A percentile compares a stretch with the other conserved stretches of the same genome.
Evolutionary conservation across 2,797 vertebrate species (phyloP).

Genomic region (Huso huso): DNA sequence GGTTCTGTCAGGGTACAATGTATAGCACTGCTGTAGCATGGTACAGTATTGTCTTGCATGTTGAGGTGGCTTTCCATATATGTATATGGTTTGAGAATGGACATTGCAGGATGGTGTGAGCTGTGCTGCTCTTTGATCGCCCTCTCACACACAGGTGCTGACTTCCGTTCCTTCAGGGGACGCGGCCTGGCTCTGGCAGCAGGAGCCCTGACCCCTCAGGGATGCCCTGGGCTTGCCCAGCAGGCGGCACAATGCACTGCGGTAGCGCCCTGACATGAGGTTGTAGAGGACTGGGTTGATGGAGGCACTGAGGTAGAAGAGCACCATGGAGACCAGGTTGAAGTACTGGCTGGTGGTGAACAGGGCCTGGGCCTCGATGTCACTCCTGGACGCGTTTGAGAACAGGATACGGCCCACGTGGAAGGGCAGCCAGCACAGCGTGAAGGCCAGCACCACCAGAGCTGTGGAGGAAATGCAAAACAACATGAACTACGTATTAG

Average conservation of each 20-base stretch:
- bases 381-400: slow-evolving; percentile 22
- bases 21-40: too few species aligned
- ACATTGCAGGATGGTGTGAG: background rate
- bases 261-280: slow-evolving; percentile 60
- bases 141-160: slow-evolving; percentile 22
- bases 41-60: too few species aligned
- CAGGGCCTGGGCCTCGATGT: slow-evolving; percentile 15
- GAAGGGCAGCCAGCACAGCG: slow-evolving; percentile 71
- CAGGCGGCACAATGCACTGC: slow-evolving; percentile 49
- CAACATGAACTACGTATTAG: background rate
- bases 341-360: slow-evolving; percentile 66
- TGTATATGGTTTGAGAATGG: background rate
- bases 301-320: slow-evolving; percentile 68
- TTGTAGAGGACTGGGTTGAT: slow-evolving; percentile 69
- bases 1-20: background rate
- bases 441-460: slow-evolving; percentile 65
- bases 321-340: slow-evolving; percentile 61
- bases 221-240: slow-evolving; percentile 16
- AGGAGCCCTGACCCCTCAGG: slow-evolving; percentile 5
- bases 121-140: background rate
- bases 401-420: slow-evolving; percentile 68
- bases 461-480: slow-evolving; percentile 39
- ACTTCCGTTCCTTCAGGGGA: slow-evolving; percentile 17
- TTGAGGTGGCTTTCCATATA: background rate
- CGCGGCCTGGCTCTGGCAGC: slow-evolving; percentile 10